A percentile compares a stretch with the other conserved stretches of the same genome.
Evolutionary conservation across 2,888 invertebrate genomes (phyloP).

Genomic region (Hymenopus coronatus): DNA sequence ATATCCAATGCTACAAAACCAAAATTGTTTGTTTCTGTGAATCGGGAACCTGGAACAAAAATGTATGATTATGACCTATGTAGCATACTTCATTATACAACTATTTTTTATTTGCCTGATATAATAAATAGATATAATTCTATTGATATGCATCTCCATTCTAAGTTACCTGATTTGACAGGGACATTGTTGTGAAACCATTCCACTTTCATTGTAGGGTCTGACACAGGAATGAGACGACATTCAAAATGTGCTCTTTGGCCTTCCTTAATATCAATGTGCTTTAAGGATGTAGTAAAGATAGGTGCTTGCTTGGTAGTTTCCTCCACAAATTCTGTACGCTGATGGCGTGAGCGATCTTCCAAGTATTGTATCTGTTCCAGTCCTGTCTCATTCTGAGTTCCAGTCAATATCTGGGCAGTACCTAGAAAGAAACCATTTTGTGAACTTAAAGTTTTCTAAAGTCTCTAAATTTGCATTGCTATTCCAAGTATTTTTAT

Average conservation of each 20-base stretch:
- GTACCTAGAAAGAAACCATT: slow-evolving; percentile 43
- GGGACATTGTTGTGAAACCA: slow-evolving; percentile 93
- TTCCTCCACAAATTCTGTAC: slow-evolving; percentile 75
- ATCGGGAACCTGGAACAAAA: slow-evolving; percentile 67
- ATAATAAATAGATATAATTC: not conserved
- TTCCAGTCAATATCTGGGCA: slow-evolving; percentile 76
- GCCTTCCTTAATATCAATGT: slow-evolving; percentile 89
- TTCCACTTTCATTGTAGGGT: slow-evolving; percentile 89
- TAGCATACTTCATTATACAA: not conserved
- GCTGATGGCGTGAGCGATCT: slow-evolving; percentile 74
- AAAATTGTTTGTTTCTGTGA: slow-evolving; percentile 94
- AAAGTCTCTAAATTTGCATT: not conserved
- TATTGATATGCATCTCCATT: not conserved
- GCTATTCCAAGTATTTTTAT: not conserved
- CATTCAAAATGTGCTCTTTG: slow-evolving; percentile 94
- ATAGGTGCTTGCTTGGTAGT: slow-evolving; percentile 87
- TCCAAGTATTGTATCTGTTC: slow-evolving; percentile 88
- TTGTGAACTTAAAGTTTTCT: not conserved
- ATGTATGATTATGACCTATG: not conserved
- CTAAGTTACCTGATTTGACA: slow-evolving; percentile 67
- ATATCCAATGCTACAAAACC: slow-evolving; percentile 97
- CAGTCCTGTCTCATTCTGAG: slow-evolving; percentile 83
- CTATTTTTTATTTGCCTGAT: not conserved
- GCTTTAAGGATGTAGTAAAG: slow-evolving; percentile 89
- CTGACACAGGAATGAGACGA: slow-evolving; percentile 89